A percentile compares a stretch with the other conserved stretches of the same genome.
Conservation (phyloP, 1,140 invertebrate species). For the Cydia splendana region DNA sequence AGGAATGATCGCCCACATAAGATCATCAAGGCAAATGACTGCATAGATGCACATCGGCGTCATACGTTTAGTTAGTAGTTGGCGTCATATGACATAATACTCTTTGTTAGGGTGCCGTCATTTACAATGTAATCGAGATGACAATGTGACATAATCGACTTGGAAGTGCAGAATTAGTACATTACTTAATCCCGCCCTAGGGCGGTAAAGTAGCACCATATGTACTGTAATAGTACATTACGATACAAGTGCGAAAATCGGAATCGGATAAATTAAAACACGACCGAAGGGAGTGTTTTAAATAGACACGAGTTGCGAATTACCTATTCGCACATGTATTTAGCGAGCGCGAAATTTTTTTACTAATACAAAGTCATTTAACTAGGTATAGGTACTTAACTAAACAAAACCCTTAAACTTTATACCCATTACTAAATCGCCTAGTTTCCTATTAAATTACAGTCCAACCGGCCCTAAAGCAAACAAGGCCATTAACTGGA, state of each 20-base stretch:
- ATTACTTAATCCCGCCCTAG: too few relatives aligned
- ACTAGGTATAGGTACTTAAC: too few relatives aligned
- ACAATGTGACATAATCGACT: not conserved
- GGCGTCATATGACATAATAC: not conserved
- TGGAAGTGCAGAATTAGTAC: not conserved
- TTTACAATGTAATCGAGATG: conserved; percentile 13
- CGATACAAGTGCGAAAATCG: too few relatives aligned
- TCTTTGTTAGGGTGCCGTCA: not conserved
- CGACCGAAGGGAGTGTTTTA: too few relatives aligned
- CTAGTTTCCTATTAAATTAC: not conserved
- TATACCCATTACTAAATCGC: not conserved
- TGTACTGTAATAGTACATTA: too few relatives aligned
- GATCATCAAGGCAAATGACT: conserved; percentile 2
- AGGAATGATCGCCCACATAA: not conserved
- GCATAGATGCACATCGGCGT: not conserved
- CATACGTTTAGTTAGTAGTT: not conserved
- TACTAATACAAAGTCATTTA: too few relatives aligned
- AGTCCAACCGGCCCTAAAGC: not conserved
- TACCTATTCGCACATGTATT: too few relatives aligned
- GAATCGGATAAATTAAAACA: too few relatives aligned
- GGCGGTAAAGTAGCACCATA: too few relatives aligned
- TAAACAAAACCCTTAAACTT: too few relatives aligned
- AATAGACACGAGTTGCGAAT: too few relatives aligned
- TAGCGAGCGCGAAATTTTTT: too few relatives aligned
- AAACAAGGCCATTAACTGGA: conserved; percentile 19